phyloP scores from a whole-genome alignment of 2,888 invertebrate genomes.

The Alloplasta piceator region DNA sequence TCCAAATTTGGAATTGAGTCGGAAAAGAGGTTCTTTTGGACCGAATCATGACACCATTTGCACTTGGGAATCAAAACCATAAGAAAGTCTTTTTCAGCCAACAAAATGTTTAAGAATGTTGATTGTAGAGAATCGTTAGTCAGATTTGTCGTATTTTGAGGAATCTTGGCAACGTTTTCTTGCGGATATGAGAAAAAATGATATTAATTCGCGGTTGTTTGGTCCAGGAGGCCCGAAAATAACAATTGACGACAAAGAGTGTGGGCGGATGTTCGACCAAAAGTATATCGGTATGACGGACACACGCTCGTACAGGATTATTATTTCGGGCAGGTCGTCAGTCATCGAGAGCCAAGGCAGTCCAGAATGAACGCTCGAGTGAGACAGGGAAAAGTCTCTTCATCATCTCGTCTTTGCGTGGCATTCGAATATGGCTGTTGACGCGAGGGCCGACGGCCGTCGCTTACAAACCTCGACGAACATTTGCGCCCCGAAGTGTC shows the following conservation, averaged over 20 bases:
- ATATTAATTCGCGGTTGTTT: constrained; percentile 22
- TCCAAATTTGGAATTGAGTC: no score
- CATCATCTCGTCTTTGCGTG: constrained; percentile 28
- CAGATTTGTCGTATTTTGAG: not conserved
- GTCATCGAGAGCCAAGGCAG: constrained; percentile 72
- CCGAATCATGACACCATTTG: no score
- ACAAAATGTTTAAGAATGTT: constrained; percentile 3
- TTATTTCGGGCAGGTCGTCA: constrained; percentile 76
- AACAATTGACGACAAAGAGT: constrained; percentile 68
- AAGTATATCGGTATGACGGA: constrained; percentile 64
- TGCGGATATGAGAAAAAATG: constrained; percentile 31
- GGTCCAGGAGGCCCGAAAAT: constrained; percentile 67
- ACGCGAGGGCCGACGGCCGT: constrained; percentile 77
- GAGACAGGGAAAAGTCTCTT: constrained; percentile 41
- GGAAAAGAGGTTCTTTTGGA: no score
- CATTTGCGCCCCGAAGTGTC: constrained; percentile 38
- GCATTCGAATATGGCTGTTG: not conserved
- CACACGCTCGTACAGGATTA: constrained; percentile 58
- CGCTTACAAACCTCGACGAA: constrained; percentile 72
- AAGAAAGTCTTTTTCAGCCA: not conserved
- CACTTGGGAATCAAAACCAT: no score
- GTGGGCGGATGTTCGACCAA: constrained; percentile 55
- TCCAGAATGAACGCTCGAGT: constrained; percentile 20
- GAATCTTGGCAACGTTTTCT: not conserved
- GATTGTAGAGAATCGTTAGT: not conserved